Base-by-base conservation (phyloP, 2,113 vertebrate genomes). In the Himantopus leucocephalus region DNA sequence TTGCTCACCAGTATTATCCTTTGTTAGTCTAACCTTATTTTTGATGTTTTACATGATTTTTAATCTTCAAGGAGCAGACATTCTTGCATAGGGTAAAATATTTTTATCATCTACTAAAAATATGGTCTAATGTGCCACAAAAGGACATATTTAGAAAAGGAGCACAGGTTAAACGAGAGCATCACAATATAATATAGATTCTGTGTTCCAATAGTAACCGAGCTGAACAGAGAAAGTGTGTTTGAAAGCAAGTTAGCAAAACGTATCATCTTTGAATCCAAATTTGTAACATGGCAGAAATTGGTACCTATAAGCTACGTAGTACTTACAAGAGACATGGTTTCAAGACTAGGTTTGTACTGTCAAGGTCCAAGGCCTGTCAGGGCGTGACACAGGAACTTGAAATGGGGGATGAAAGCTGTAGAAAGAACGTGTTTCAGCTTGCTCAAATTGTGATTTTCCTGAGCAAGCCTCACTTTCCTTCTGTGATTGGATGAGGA, bases 401-500 rank as follows among this genome's bases (percentile, higher is more conserved):
- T 87, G 84, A 91, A 93, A 73, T 68, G 81, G 70, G 72, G 87
- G 70, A 48, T 90, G 87, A 90, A 96, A 88, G 80, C 58, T 87
- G 87, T 62, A 68, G 78, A 90, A 88, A 66, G 71, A 90, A 64
- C 27, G 27, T 58, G 58, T 94, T 95, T 75, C 81, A 90, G 53
- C 85, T 92, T 95, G 39, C 74, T 85, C 29, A 21, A 82, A 75
- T 92, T 92, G 62, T 82, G 70, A 72, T 91, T 90, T 95, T 91
- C 66, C 84, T 93, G 74, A 53, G 39, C 59, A 68, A 93, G 45
- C 74, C 74, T 88, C 66, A 16, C 78, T 93, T 92, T 68, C 58
- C 66, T 73, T 64, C 75, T 79, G 56, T 68, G 75, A 89, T 66
- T 93, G 90, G 45, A 66, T 3, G 5, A 76, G 45, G 58, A 80